Percentiles rank a stretch among this genome's conserved stretches.
Conservation (phyloP, 1,140 invertebrate species). For the Brachionus rubens region DNA sequence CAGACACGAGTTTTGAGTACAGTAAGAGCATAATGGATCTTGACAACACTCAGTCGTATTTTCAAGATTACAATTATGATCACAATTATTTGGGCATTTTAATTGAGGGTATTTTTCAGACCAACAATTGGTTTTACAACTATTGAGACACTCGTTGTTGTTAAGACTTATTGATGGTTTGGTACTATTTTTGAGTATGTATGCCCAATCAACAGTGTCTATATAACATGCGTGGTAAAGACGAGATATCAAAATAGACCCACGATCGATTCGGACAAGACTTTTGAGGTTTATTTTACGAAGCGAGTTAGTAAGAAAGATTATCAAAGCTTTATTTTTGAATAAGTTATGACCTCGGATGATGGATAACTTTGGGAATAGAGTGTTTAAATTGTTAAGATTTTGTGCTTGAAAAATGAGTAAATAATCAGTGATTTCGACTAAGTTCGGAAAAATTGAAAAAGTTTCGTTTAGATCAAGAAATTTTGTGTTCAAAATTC, state of each 20-base stretch:
- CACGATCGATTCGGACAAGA: not conserved
- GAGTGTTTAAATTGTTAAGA: not conserved
- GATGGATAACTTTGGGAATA: slow-evolving; percentile 8
- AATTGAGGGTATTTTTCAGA: not conserved
- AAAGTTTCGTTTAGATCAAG: not conserved
- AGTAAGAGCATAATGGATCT: not conserved
- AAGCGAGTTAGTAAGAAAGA: not conserved
- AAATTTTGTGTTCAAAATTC: not conserved
- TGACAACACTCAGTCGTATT: not conserved
- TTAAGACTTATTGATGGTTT: not conserved
- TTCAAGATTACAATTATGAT: slow-evolving; percentile 2
- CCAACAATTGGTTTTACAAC: slow-evolving; percentile 7
- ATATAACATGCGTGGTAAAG: slow-evolving; percentile 14
- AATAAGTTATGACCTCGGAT: slow-evolving; percentile 5
- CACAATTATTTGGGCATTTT: not conserved
- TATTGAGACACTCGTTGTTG: slow-evolving; percentile 15
- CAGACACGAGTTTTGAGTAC: not conserved
- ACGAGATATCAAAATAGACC: slow-evolving; percentile 9
- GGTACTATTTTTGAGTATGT: not conserved
- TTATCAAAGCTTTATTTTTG: slow-evolving; percentile 13
- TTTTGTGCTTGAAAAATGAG: slow-evolving; percentile 12
- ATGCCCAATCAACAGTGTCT: not conserved
- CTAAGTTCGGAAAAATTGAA: not conserved
- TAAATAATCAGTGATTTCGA: slow-evolving; percentile 26
- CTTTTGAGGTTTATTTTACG: slow-evolving; percentile 10